A percentile compares a stretch with the other conserved stretches of the same genome.
Evolutionary conservation across 1,140 invertebrate genomes (phyloP).

Genomic region (Dendrolimus kikuchii): DNA sequence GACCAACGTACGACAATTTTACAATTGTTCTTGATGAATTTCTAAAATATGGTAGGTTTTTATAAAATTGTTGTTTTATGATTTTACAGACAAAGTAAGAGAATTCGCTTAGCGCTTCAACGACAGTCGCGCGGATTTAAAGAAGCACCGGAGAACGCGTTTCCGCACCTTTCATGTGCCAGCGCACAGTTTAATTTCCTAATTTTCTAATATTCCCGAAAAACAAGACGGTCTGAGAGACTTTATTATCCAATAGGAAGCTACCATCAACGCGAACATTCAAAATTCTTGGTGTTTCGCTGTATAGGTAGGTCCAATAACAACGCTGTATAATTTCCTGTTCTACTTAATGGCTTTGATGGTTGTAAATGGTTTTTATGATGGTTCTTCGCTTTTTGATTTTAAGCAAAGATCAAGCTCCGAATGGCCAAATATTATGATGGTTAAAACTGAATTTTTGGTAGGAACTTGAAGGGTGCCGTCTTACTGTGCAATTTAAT

Average conservation of each 20-base stretch:
- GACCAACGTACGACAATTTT: too few relatives aligned
- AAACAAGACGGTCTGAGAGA: conserved; percentile 42
- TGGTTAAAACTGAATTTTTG: too few relatives aligned
- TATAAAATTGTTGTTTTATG: too few relatives aligned
- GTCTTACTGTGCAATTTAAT: too few relatives aligned
- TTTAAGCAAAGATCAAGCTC: too few relatives aligned
- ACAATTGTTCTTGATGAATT: too few relatives aligned
- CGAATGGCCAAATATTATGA: too few relatives aligned
- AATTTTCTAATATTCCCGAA: conserved; percentile 50
- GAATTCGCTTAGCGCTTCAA: conserved; percentile 4
- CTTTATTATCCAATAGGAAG: conserved; percentile 67
- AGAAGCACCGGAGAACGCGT: conserved; percentile 15
- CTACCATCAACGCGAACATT: conserved; percentile 45
- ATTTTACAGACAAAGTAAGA: neutral
- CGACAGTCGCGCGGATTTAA: conserved; percentile 11
- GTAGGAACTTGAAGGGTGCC: too few relatives aligned
- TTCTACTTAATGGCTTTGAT: conserved; percentile 55
- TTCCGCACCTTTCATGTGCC: conserved; percentile 47
- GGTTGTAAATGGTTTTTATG: conserved; percentile 35
- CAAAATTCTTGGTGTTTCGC: conserved; percentile 31
- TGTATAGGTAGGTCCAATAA: conserved; percentile 16
- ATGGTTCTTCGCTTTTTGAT: too few relatives aligned
- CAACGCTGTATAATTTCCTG: conserved; percentile 61
- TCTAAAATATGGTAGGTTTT: too few relatives aligned
- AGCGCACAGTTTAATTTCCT: conserved; percentile 57